Base-by-base conservation (phyloP, 2,888 invertebrate genomes). In the Ophion ellenae region DNA sequence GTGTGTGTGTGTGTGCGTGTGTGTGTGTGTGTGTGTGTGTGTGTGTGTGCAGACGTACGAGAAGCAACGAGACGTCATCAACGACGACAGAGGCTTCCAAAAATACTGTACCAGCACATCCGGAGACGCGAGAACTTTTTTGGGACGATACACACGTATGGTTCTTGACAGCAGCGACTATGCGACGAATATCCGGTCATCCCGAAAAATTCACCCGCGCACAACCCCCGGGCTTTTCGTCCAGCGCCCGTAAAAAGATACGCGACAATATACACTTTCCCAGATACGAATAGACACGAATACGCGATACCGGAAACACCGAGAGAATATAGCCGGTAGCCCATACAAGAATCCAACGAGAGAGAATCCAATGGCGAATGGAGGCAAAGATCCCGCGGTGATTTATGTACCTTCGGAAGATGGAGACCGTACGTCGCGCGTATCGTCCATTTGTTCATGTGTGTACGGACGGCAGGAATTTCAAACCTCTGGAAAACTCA, bases 51-150 rank as follows among this genome's bases (percentile, higher is more conserved):
- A 9, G 40, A 0, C 6, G 2, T 6, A 40, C 9, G 57, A 57
- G 66, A 73, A 66, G 28, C 20, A 70, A 66, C 64, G 36, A 64
- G 20, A 28, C 73, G 75, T 45, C 74, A 64, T 61, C 75, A 61
- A 63, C 73, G 81, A 73, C 63, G 81, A 69, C 47, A 63, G 76
- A 77, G 77, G 45, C 69, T 86, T 86, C 86, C 86, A 86, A 86
- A 86, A 86, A 86, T 86, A 86, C 80, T 86, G 81, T 75, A 67
- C 20, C 36, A 17, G 32, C n/a, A 47, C 57, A 24, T 40, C 59
- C 36, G 17, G 40, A 66, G 74, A 40, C 9, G 9, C 7, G 40
- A 5, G 9, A 2, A 53, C 63, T 73, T 71, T 84, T 40, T 40
- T 36, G 14, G 66, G 57, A 66, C 63, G 73, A 59, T 81, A 28